These are phyloP conservation scores for Cryptoblepharus egeriae DNA, from an alignment of 2,797 vertebrate genomes.

Conservation along the genomic window DNA sequence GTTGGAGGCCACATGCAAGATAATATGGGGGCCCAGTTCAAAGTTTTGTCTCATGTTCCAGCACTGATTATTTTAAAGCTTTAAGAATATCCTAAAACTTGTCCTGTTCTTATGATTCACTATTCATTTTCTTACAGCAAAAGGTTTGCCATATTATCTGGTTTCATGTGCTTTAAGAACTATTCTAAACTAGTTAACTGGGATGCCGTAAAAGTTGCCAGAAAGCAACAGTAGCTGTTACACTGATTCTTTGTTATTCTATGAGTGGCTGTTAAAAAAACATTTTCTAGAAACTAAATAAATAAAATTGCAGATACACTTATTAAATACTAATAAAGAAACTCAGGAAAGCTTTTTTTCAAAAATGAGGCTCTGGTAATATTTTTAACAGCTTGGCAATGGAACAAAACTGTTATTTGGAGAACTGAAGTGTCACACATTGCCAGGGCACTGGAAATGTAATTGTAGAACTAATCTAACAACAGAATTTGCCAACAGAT, in stretches of 20 bases:
- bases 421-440: constrained; percentile 38
- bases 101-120: background rate
- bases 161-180: background rate
- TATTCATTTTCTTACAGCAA: background rate
- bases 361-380: background rate
- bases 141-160: background rate
- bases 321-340: constrained; percentile 42
- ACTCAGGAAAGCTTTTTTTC: constrained; percentile 18
- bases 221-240: background rate
- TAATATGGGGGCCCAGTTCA: no score
- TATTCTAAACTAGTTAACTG: constrained; percentile 8
- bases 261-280: background rate
- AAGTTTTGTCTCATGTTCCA: no score
- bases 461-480: constrained; percentile 48
- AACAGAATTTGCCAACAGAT: constrained; percentile 44
- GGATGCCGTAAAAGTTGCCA: constrained; percentile 11
- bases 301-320: constrained; percentile 28
- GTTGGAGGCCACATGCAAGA: no score
- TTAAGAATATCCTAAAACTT: no score
- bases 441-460: constrained; percentile 25
- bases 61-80: no score
- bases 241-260: no score
- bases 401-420: constrained; percentile 14
- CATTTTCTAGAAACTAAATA: constrained; percentile 16
- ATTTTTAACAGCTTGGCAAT: constrained; percentile 22